Base-by-base conservation (phyloP, 1,140 invertebrate species). In the Penaeus indicus region DNA sequence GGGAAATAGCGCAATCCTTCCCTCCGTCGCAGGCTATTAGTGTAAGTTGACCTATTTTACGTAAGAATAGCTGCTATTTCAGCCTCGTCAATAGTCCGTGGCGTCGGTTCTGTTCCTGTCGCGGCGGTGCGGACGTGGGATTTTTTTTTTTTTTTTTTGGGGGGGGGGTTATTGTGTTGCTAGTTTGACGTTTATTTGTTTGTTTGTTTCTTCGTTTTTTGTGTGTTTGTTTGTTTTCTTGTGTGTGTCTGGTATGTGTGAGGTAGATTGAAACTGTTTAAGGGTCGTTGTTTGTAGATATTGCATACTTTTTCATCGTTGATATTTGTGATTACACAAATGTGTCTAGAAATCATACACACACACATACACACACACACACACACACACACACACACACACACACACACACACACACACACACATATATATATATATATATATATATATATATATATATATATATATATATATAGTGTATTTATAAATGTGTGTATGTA, bases 391-490 rank as follows among this genome's bases (percentile, higher is more conserved):
- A 83, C 64, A 83, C 64, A 83, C 32, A 63, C 64, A 5, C 64
- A 83, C 64, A 83, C 64, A 83, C 19, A 83, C 63, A 83, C 63
- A 32, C 64, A 83, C 25, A 83, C 42, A 63, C 7, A 63, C 3
- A 1, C 5, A 38, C 5, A 38, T 38, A 38, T 38, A 5, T 5
- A 38, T 38, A 38, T 38, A 38, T 38, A 38, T 38, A 5, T 75
- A 75, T 75, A 75, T 75, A 75, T 75, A 75, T 27, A 27, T 75
- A 75, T 75, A 75, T 75, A 75, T 75, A 75, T 75, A 75, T 75
- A 75, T 13, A 75, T 32, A 75, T 75, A 75, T 75, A 75, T 75
- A 27, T 32, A 75, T 75, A n/a, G n/a, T n/a, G n/a, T n/a, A n/a
- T n/a, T n/a, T n/a, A n/a, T n/a, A n/a, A n/a, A n/a, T n/a, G 27